These are phyloP conservation scores for Hipposideros larvatus DNA, from an alignment of 2,797 vertebrate species.

Conservation along the genomic window DNA sequence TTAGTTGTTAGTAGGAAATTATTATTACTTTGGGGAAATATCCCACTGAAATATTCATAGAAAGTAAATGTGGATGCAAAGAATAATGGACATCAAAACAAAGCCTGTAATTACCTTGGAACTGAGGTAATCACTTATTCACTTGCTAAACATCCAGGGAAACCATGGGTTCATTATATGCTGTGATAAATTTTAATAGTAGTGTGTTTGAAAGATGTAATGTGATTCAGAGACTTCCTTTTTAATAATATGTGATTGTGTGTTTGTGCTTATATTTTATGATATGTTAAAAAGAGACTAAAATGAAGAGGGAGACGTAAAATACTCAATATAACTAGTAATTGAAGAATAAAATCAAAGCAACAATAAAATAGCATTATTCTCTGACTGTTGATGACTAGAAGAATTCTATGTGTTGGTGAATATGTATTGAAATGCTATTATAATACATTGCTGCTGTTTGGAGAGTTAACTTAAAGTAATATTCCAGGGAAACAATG, in stretches of 20 bases:
- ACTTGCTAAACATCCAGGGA: slow-evolving; percentile 7
- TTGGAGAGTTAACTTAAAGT: slow-evolving; percentile 28
- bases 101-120: not conserved
- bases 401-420: not conserved
- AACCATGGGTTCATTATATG: not conserved
- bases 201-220: not conserved
- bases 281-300: slow-evolving; percentile 1
- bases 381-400: not conserved
- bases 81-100: not conserved
- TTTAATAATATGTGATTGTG: not conserved
- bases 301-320: not conserved
- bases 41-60: not conserved
- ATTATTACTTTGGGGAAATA: not conserved
- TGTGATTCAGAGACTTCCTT: not conserved
- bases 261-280: not conserved
- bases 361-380: not conserved
- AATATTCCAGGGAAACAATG: not conserved
- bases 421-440: slow-evolving; percentile 24
- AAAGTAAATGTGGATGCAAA: not conserved
- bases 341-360: not conserved
- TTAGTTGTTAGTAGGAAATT: not conserved
- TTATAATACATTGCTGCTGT: not conserved
- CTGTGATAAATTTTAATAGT: slow-evolving; percentile 14
- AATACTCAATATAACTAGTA: not conserved
- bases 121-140: not conserved